Evolutionary conservation across 2,113 vertebrate genomes (phyloP).

Genomic region (Pollimyrus isidori): DNA sequence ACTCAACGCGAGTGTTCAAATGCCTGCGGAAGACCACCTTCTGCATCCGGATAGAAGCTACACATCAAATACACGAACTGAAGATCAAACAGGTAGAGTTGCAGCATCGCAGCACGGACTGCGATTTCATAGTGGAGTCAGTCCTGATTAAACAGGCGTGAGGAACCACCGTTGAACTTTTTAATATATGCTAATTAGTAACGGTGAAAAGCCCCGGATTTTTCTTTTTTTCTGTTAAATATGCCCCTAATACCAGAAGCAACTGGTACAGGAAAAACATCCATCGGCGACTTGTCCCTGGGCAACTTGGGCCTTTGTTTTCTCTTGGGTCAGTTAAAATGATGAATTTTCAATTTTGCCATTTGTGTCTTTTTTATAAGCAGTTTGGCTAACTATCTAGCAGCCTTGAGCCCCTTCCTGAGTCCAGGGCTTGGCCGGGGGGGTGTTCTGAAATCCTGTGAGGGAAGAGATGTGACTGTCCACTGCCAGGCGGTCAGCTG

Average conservation of each 20-base stretch:
- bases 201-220: background rate
- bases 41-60: background rate
- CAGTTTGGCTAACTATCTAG: background rate
- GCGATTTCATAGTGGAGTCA: background rate
- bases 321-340: background rate
- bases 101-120: background rate
- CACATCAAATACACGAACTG: background rate
- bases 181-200: background rate
- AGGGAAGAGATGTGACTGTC: background rate
- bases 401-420: background rate
- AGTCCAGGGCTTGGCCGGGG: background rate
- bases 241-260: background rate
- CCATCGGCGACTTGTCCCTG: background rate
- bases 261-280: background rate
- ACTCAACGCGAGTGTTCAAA: background rate
- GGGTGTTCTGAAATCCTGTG: background rate
- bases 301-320: background rate
- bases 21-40: background rate
- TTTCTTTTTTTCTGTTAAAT: background rate
- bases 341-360: background rate
- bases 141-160: background rate
- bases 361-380: background rate
- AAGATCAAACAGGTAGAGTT: background rate
- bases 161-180: background rate
- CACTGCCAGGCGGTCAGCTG: background rate